phyloP scores from a whole-genome alignment of 2,113 vertebrate species.

The Silurus glanis region DNA sequence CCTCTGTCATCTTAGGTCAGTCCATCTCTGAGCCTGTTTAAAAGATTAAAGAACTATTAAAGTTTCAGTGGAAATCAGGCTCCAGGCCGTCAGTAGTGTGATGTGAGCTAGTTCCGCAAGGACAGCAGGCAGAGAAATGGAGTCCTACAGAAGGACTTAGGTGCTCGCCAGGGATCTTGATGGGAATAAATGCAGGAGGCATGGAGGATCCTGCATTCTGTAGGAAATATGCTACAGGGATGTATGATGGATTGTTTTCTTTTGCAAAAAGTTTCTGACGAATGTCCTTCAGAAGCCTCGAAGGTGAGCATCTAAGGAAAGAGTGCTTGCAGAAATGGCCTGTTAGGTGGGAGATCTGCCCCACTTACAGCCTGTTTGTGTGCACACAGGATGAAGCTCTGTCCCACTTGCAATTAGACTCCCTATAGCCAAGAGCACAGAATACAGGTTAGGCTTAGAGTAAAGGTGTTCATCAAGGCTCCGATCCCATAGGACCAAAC shows the following conservation, averaged over 20 bases:
- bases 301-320: background rate
- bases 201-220: background rate
- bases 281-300: slow-evolving; percentile 17
- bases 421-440: background rate
- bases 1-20: slow-evolving; percentile 38
- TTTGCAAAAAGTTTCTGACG: slow-evolving; percentile 5
- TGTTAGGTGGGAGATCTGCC: slow-evolving; percentile 3
- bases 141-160: slow-evolving; percentile 22
- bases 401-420: slow-evolving; percentile 18
- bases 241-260: slow-evolving; percentile 15
- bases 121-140: background rate
- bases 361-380: slow-evolving; percentile 10
- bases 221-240: slow-evolving; percentile 14
- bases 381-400: background rate
- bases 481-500: too few species aligned
- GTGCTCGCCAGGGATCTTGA: slow-evolving; percentile 37
- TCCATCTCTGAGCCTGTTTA: slow-evolving; percentile 40
- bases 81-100: slow-evolving; percentile 35
- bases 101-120: slow-evolving; percentile 33
- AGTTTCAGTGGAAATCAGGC: slow-evolving; percentile 47
- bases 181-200: slow-evolving; percentile 27
- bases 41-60: slow-evolving; percentile 55
- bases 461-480: background rate
- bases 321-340: background rate
- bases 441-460: background rate